Base-by-base conservation (phyloP, 2,113 vertebrate genomes). In the Rallus limicola region DNA sequence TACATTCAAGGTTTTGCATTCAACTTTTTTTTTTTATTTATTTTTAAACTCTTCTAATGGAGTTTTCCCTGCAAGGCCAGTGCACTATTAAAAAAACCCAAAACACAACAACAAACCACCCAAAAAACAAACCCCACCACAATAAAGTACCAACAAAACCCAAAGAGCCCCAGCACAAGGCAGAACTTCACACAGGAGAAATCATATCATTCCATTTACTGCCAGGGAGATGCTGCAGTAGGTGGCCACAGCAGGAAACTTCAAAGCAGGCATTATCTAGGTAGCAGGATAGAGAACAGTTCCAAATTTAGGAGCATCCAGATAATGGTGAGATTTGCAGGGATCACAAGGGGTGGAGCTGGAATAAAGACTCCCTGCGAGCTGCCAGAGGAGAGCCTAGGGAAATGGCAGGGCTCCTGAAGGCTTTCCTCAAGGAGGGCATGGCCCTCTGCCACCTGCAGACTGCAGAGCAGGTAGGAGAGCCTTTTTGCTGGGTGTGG, bases 31-130 rank as follows among this genome's bases (percentile, higher is more conserved):
- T 88, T 18, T 18, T 46, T 46, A 17, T 44, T 36, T 36, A 36
- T 36, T 36, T 36, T 36, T 36, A 36, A 18, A 38, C 84, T 95
- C 79, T 72, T 64, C 82, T 90, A 71, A 90, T 64, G 16, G 88
- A 86, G 74, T 44, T 95, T 71, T 92, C 50, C 58, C 44, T 88
- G 58, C 88, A 71, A 92, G 88, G 68, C 76, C 55, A 83, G 55
- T 2, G 3, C 56, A 11, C 68, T 17, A 2, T 48, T 48, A 48
- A 48, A 48, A 48, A 23, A 48, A 48, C 9, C 46, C 44, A 17
- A 18, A 48, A 20, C 46, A 48, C 42, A 44, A 44, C 42, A 44
- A 48, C 44, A 46, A 46, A 46, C 17, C 44, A 46, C 44, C 15
- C 48, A 11, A 48, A 48, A 48, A 48, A 48, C 21, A 48, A 21